Base-by-base conservation (phyloP, 2,797 vertebrate species). In the Uromys caudimaculatus region DNA sequence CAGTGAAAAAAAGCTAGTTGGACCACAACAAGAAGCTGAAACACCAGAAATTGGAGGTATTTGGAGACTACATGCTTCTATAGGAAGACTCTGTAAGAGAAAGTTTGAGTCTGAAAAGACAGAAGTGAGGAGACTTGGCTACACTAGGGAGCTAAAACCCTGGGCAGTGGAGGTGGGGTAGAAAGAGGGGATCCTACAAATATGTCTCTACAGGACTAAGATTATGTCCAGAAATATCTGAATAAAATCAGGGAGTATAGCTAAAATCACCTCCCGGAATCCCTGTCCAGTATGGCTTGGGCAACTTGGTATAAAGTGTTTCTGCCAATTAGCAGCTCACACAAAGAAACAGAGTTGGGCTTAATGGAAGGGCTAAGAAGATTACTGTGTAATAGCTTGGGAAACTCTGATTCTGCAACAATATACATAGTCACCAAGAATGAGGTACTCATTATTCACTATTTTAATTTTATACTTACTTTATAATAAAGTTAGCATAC, bases 91-190 rank as follows among this genome's bases (percentile, higher is more conserved):
- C 29, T 78, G 13, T 52, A 78, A 32, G 76, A 52, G 29, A 19
- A 78, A 35, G 16, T 3, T 32, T 16, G 29, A 52, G 29, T 78
- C 8, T 52, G 16, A 29, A 35, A 29, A 52, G 47, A 35, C 7
- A 78, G 7, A 17, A 52, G 7, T 78, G 13, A 52, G 29, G 50
- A 8, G 17, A 3, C 7, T 29, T 23, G 23, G 76, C 16, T 11
- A 78, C 17, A 52, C 0, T 52, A 78, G 50, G 76, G 8, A 35
- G 16, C 17, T 32, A 16, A 78, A 78, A 19, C 3, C 47, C 47
- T 8, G 17, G 47, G 13, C 17, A 35, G 32, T 52, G 9, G 32
- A 52, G 0, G 8, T 52, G 2, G 0, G 35, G 8, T 11, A 10
- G 17, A 52, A 54, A 21, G 0, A 54, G 8, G 32, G 3, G 4